Conservation (phyloP, 2,113 vertebrate genomes). For the Vombatus ursinus region DNA sequence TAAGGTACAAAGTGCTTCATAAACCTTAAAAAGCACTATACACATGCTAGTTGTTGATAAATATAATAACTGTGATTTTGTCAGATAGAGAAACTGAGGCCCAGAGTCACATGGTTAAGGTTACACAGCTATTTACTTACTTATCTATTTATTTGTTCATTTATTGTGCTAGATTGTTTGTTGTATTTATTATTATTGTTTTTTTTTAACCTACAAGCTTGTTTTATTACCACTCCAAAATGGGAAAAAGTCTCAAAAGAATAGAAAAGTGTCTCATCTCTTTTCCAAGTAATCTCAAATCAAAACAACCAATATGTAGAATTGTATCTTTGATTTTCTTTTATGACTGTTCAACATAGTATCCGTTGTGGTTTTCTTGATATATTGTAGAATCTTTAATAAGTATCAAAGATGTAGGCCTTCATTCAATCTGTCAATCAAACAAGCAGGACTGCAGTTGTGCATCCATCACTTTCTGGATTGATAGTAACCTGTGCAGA, state of each 20-base stretch:
- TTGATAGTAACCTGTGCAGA: conserved; percentile 94
- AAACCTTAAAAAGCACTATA: neutral
- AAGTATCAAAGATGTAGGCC: no score
- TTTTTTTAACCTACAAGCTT: no score
- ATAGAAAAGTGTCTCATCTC: no score
- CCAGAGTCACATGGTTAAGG: neutral
- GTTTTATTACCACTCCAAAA: no score
- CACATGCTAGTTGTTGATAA: neutral
- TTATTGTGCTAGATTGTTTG: neutral
- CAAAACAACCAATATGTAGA: no score
- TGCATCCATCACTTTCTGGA: conserved; percentile 96
- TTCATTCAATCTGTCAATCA: conserved; percentile 56
- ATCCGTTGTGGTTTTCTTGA: no score
- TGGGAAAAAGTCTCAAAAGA: no score
- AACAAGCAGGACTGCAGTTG: conserved; percentile 93
- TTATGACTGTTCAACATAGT: no score
- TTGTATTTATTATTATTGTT: neutral
- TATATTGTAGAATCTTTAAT: no score
- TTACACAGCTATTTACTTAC: neutral
- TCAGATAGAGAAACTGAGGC: neutral
- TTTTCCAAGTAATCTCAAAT: no score
- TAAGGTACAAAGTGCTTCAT: neutral
- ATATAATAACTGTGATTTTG: neutral
- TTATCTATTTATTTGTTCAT: neutral
- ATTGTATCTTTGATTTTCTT: no score